Percentiles rank a stretch among this genome's conserved stretches.
Evolutionary conservation across 2,888 invertebrate genomes (phyloP).

Genomic region (Lacanobia wlatinum): DNA sequence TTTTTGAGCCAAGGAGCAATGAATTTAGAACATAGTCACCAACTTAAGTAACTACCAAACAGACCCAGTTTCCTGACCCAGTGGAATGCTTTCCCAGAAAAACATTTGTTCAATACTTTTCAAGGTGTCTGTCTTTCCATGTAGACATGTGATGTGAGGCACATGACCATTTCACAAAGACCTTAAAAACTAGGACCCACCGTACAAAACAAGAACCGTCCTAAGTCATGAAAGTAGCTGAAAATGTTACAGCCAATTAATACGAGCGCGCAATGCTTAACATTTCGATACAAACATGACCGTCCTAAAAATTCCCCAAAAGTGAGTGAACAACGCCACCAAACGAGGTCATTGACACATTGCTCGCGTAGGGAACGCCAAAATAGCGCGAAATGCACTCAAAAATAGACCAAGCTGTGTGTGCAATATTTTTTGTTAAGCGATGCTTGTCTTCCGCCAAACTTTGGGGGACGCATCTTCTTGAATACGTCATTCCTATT

Average conservation of each 20-base stretch:
- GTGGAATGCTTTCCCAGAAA: constrained; percentile 22
- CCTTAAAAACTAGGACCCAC: not conserved
- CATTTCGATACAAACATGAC: constrained; percentile 73
- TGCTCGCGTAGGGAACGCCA: constrained; percentile 89
- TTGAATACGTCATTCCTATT: constrained; percentile 40
- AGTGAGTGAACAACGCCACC: constrained; percentile 89
- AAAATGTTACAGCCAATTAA: constrained; percentile 50
- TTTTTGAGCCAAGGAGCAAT: not conserved
- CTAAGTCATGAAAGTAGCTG: not conserved
- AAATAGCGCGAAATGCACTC: constrained; percentile 91
- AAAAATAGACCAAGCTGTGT: constrained; percentile 89
- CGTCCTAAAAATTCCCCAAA: constrained; percentile 89
- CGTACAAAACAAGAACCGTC: not conserved
- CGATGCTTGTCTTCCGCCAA: constrained; percentile 78
- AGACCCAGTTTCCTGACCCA: constrained; percentile 25
- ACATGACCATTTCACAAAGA: not conserved
- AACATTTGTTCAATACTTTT: constrained; percentile 13
- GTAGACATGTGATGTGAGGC: not conserved
- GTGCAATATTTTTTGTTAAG: constrained; percentile 90
- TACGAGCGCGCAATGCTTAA: constrained; percentile 65
- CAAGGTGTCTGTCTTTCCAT: not conserved
- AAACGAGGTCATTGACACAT: constrained; percentile 90
- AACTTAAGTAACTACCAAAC: not conserved
- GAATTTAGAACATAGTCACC: not conserved
- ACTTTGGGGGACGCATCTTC: constrained; percentile 66